Base-by-base conservation (phyloP, 2,113 vertebrate species). In the Dryoscopus gambensis region DNA sequence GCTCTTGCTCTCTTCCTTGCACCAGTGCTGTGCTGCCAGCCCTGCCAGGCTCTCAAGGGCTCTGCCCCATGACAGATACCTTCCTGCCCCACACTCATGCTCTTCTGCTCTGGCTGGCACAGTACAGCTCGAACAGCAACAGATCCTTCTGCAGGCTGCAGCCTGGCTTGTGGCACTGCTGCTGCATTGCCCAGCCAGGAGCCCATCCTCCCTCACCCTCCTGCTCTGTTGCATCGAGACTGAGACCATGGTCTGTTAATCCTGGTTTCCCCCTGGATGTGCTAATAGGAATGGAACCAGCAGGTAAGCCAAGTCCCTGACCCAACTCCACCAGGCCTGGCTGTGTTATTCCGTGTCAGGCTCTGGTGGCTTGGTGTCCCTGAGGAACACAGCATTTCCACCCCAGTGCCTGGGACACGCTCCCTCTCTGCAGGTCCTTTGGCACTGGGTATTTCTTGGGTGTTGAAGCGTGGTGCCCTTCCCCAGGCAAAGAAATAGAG, bases 111-210 rank as follows among this genome's bases (percentile, higher is more conserved):
- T 71, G 47, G 8, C 46, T 8, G 13, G 35, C 74, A 25, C 19
- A 50, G 30, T 25, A 28, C 49, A 31, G 46, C 44, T 82, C 10
- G 1, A 67, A 49, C 42, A 85, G 74, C 70, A 92, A 20, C 52
- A 88, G 86, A 53, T 88, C 64, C 70, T 63, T 88, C 57, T 67
- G 46, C 70, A 87, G 56, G 69, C 78, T 92, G 82, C 86, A 87
- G 59, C 64, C 40, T 0, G 0, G 30, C 40, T 19, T 33, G 49
- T 14, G 19, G 37, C 57, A 71, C 53, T 2, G 3, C 87, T 89
- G 83, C 76, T 83, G 64, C 42, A 57, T 20, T 4, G 1, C 78
- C 68, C 52, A 70, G 77, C 60, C n/a, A 56, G 69, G 69, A 44
- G 18, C 55, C 14, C 6, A 1, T 82, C 56, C 65, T 93, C 73